These are phyloP conservation scores for Nyctereutes procyonoides DNA, from an alignment of 2,113 vertebrate genomes.

Conservation along the genomic window DNA sequence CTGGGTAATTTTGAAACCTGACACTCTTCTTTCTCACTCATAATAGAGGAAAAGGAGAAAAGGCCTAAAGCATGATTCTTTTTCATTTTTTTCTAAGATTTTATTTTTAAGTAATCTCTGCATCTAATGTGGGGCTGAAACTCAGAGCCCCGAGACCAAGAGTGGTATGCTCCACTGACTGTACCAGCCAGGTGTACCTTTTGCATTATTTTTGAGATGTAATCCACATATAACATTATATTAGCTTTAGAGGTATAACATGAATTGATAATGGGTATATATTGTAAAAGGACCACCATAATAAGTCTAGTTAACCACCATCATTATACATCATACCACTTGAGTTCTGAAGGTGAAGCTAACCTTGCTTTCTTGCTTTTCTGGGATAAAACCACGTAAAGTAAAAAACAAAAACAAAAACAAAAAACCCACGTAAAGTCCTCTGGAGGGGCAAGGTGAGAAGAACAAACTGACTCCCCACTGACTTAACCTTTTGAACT, in stretches of 20 bases:
- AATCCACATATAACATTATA: not conserved
- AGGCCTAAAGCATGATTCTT: not conserved
- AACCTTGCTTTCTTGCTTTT: not conserved
- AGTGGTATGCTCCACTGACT: not conserved
- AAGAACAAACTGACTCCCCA: no score
- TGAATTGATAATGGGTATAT: not conserved
- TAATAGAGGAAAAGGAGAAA: not conserved
- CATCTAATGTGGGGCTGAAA: not conserved
- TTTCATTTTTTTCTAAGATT: not conserved
- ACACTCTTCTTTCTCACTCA: not conserved
- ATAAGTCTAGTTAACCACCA: not conserved
- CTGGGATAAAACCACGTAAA: not conserved
- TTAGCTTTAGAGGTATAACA: not conserved
- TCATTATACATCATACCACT: not conserved
- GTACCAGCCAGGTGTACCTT: not conserved
- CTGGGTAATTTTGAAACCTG: constrained; percentile 20
- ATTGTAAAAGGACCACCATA: not conserved
- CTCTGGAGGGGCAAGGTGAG: no score
- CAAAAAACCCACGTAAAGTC: no score
- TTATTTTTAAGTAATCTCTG: no score
- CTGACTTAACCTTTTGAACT: not conserved
- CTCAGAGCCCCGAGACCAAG: not conserved
- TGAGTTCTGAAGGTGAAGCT: not conserved
- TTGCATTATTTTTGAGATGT: not conserved
- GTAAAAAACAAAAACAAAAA: no score